Evolutionary conservation across 2,113 vertebrate genomes (phyloP), one percentile per base, ranked within the genome.

Genomic region (Tachuris rubrigastra): DNA sequence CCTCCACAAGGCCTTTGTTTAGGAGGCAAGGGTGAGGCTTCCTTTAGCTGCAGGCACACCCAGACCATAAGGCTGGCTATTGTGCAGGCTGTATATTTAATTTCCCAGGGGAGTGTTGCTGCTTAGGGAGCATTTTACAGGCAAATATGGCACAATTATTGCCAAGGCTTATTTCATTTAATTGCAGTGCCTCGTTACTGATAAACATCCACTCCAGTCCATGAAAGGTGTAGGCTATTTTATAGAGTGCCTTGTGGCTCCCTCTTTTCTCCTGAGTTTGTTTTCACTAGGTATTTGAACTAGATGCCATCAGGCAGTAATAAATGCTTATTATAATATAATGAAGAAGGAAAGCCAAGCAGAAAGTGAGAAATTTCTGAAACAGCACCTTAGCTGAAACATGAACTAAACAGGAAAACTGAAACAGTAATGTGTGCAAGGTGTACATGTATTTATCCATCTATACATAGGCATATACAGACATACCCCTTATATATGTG

Each of bases 101-200:
- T 94, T 95, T 95, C 66, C 87, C 85, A 31, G 71, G 87, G 65
- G 76, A 91, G 39, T 41, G 33, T 42, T 89, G 60, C 77, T 93
- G 65, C 65, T 81, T 44, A 77, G 33, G 56, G 56, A 95, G 52
- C 56, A 55, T 55, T 94, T 49, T 47, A 85, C 56, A 52, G 85
- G 52, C 77, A 95, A 60, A 89, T 85, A 74, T 30, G 55, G 59
- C 68, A 84, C 68, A 87, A 52, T 58, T 79, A 42, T 75, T 91
- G 77, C 81, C 92, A 95, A 91, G 56, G 62, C 66, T 91, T 87
- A 85, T 95, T 91, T 89, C 23, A 79, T 82, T 59, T 95, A 93
- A 91, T 94, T 95, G 76, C 74, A 65, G 66, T 55, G 62, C 35
- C 52, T 82, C 14, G 14, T 81, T 79, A 89, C 89, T n/a, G 62